Evolutionary conservation across 2,888 invertebrate species (phyloP), one percentile per base, ranked within the genome.

Genomic region (Tetheella fluctuosa): DNA sequence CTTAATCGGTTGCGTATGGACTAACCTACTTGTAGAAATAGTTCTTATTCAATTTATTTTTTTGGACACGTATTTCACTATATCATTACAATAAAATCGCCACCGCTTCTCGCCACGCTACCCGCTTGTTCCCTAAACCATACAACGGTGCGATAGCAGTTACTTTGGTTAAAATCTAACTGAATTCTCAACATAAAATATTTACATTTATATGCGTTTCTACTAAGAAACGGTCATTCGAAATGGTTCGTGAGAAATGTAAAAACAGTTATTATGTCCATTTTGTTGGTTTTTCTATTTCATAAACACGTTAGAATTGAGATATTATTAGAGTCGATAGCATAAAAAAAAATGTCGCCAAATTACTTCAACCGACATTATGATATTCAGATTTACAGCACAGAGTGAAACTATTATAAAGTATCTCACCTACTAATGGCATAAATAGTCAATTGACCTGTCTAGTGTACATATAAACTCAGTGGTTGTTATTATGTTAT

Each of bases 191-290:
- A 82, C 84, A 80, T 79, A 25, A 84, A 87, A 88, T 84, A 87
- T 89, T 86, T 84, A 86, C 88, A 85, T 86, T 77, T 81, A 80
- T 76, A 88, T 85, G 73, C 73, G 65, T 79, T 83, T 80, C 23
- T 37, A 55, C 80, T 81, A 72, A 65, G 63, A 62, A 64, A 13
- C 61, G 56, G 48, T 20, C 48, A 10, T 48, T 48, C 17, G 10
- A 48, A 48, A 48, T 48, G 48, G 48, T 48, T 10, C 48, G 20
- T 20, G 48, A 48, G 17, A 42, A 48, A 48, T 48, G 17, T 48
- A 20, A 48, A 20, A 48, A 48, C 48, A 20, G 48, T 48, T 48
- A 48, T 48, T 20, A 48, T 48, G 48, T 20, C 20, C 1, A 20
- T 10, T 48, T 10, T 48, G 48, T 48, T 48, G 20, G 17, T 8